Conservation (phyloP, 2,113 vertebrate genomes). For the Petaurus breviceps region DNA sequence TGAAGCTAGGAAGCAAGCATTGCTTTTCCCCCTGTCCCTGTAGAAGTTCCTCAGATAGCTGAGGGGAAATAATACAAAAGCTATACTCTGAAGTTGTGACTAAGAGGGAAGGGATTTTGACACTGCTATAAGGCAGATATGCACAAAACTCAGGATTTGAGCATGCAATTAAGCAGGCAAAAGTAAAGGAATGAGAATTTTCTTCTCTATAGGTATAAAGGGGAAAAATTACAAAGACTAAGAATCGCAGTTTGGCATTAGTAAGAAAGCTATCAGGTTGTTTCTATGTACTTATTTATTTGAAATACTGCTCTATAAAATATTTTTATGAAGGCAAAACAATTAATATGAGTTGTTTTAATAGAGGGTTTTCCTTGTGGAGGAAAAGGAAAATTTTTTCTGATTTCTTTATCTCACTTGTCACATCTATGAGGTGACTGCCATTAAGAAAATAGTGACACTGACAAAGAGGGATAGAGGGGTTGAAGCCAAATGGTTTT, state of each 20-base stretch:
- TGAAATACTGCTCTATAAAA: background rate
- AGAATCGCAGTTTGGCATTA: background rate
- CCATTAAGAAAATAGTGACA: background rate
- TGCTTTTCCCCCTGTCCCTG: background rate
- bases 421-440: background rate
- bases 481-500: background rate
- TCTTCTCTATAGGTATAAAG: background rate
- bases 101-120: background rate
- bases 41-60: background rate
- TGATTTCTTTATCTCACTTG: background rate
- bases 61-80: background rate
- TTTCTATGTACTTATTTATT: background rate
- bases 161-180: background rate
- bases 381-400: background rate
- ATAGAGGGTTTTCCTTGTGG: background rate
- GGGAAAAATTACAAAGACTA: background rate
- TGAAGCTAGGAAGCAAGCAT: background rate
- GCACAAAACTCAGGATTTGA: background rate
- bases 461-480: background rate
- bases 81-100: background rate
- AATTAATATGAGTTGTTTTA: background rate
- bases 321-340: background rate
- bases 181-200: background rate
- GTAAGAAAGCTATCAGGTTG: background rate
- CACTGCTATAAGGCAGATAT: background rate